Percentiles rank a stretch among this genome's conserved stretches.
phyloP scores from a whole-genome alignment of 1,140 invertebrate species.

The Wiebesia pumilae region DNA sequence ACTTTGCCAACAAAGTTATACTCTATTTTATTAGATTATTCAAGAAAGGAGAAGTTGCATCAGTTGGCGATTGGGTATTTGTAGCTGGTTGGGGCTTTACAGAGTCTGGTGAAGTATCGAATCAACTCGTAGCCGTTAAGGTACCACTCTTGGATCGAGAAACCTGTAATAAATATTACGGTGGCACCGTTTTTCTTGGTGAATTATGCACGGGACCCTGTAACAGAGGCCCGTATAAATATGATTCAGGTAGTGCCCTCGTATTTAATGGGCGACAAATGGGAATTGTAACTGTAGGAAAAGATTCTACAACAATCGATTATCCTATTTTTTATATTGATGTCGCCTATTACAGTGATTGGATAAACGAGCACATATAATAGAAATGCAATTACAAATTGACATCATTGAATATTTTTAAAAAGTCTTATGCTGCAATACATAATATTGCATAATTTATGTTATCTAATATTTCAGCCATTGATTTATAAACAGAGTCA shows the following conservation, averaged over 20 bases:
- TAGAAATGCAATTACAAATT: too few relatives aligned
- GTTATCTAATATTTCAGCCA: too few relatives aligned
- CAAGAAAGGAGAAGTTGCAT: neutral
- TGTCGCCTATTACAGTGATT: neutral
- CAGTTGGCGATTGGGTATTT: neutral
- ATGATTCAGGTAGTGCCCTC: constrained; percentile 17
- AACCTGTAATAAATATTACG: neutral
- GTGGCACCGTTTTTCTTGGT: neutral
- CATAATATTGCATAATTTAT: too few relatives aligned
- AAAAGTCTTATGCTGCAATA: too few relatives aligned
- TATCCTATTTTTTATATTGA: neutral
- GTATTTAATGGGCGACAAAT: neutral
- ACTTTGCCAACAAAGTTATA: too few relatives aligned
- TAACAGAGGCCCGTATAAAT: neutral
- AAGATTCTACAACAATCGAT: neutral
- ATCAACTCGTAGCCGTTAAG: neutral
- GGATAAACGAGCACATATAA: constrained; percentile 12
- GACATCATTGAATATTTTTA: too few relatives aligned
- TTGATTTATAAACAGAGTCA: too few relatives aligned
- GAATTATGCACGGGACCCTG: neutral
- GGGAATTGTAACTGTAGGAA: constrained; percentile 5
- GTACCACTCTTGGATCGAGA: neutral
- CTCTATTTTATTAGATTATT: neutral
- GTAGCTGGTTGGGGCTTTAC: neutral
- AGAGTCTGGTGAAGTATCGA: neutral